Evolutionary conservation across 2,797 vertebrate species (phyloP).

Genomic region (Decapterus maruadsi): DNA sequence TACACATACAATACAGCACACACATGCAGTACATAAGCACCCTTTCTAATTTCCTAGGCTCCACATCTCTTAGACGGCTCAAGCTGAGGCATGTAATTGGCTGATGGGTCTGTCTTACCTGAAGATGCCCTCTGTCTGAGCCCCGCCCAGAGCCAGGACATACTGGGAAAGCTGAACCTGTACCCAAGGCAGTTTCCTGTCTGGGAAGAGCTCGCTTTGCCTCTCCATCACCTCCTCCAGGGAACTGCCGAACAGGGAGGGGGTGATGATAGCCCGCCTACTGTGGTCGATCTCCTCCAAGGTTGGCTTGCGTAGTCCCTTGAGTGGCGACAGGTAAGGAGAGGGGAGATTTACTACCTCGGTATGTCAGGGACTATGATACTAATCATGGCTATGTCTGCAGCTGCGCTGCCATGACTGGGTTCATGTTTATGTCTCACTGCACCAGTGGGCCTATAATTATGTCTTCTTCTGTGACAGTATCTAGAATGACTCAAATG

Average conservation of each 20-base stretch:
- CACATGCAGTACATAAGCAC: constrained; percentile 21
- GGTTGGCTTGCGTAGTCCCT: constrained; percentile 93
- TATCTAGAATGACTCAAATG: constrained; percentile 56
- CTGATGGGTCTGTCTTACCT: constrained; percentile 81
- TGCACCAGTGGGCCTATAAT: constrained; percentile 68
- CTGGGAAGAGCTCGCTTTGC: constrained; percentile 90
- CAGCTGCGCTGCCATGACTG: constrained; percentile 68
- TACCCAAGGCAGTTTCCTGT: constrained; percentile 92
- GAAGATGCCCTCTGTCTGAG: constrained; percentile 94
- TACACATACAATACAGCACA: constrained; percentile 39
- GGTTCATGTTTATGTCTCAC: constrained; percentile 64
- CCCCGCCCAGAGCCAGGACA: constrained; percentile 90
- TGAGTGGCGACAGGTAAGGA: constrained; percentile 25
- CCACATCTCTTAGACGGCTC: constrained; percentile 18
- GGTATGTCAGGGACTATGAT: constrained; percentile 22
- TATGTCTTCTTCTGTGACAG: constrained; percentile 51
- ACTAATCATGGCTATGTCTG: constrained; percentile 53
- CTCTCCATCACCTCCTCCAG: constrained; percentile 94
- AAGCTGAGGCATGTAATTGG: constrained; percentile 33
- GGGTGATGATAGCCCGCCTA: constrained; percentile 90
- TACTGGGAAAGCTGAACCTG: constrained; percentile 94
- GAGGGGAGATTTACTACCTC: constrained; percentile 49
- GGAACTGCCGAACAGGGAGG: constrained; percentile 93
- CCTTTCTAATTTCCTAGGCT: constrained; percentile 47
- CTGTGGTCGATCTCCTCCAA: constrained; percentile 92